Evolutionary conservation across 2,797 vertebrate genomes (phyloP), one percentile per base, ranked within the genome.

Genomic region (Diplodus puntazzo): DNA sequence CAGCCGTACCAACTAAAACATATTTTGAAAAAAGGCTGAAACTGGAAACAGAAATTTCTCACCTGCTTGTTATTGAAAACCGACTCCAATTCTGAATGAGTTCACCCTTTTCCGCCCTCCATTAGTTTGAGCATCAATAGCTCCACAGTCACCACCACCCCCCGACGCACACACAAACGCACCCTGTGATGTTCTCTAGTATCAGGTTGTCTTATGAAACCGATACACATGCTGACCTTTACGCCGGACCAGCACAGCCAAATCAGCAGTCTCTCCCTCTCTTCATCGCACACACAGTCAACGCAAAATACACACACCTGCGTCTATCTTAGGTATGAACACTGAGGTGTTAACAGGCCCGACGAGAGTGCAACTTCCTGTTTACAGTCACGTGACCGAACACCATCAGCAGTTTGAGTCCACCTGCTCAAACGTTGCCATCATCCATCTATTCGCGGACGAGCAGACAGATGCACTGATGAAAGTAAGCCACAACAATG

Each of bases 181-280:
- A 68, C 61, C 13, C 58, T 23, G 42, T 39, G 46, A 81, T 87
- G 80, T 68, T 68, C 72, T 61, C 48, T 48, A 75, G 69, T 88
- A 84, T 93, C 86, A 73, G 71, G 79, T 92, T 89, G 75, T 84
- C 77, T 76, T 62, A 89, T 90, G 91, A 89, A 91, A 93, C 81
- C 1, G 86, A 94, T 92, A 86, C 81, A 84, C 65, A 67, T 2
- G 0, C 80, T 88, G 93, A 93, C 92, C 90, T 94, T 89, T 86
- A 82, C 64, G 78, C 45, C 25, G 25, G 67, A 71, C 59, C 77
- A 61, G 23, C 69, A n/a, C 62, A 48, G 45, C 79, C 80, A 79
- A 77, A 73, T 81, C 84, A 82, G 55, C 69, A 70, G n/a, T 46
- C 59, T 65, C 54, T 64, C 48, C 45, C 42, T 20, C 25, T 69